Evolutionary conservation across 2,888 invertebrate species (phyloP), one percentile per base, ranked within the genome.

Genomic region (Seira musarum): DNA sequence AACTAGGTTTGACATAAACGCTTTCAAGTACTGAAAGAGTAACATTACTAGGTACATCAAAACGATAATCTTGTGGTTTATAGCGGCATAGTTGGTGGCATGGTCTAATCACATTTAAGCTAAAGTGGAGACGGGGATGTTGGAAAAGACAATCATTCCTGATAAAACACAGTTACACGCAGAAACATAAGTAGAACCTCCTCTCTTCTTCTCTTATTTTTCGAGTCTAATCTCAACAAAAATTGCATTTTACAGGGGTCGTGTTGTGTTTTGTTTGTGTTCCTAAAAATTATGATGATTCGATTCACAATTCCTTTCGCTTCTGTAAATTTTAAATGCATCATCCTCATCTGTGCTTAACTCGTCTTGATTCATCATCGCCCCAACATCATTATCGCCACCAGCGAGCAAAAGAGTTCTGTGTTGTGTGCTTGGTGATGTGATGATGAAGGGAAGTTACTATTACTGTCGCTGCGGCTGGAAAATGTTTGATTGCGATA

Each of bases 1-100:
- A 57, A 57, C 57, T 13, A n/a, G 8, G 8, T 57, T 57, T 57
- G 57, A 57, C 57, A 57, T 57, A 8, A 57, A 57, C 10, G 8
- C 17, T 57, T 40, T n/a, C 40, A 40, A 57, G n/a, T n/a, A 57
- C 57, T 57, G 57, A 10, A 40, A 6, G 13, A 40, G n/a, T n/a
- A 57, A 17, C 57, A 17, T 57, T 10, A 57, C 57, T 57, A 57
- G 57, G 57, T 57, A 57, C 17, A 17, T 57, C 10, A 17, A 57
- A 57, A 57, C n/a, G 57, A 57, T 57, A 57, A 57, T 57, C 57
- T 57, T 57, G 57, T 17, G 57, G 57, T n/a, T 57, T 57, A 57
- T 57, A 57, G 57, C 17, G n/a, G n/a, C 57, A 57, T 57, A 17
- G 57, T 57, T n/a, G 57, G 57, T 57, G 57, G 17, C n/a, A 57